Evolutionary conservation across 2,113 vertebrate species (phyloP).

Genomic region (Copsychus sechellarum): DNA sequence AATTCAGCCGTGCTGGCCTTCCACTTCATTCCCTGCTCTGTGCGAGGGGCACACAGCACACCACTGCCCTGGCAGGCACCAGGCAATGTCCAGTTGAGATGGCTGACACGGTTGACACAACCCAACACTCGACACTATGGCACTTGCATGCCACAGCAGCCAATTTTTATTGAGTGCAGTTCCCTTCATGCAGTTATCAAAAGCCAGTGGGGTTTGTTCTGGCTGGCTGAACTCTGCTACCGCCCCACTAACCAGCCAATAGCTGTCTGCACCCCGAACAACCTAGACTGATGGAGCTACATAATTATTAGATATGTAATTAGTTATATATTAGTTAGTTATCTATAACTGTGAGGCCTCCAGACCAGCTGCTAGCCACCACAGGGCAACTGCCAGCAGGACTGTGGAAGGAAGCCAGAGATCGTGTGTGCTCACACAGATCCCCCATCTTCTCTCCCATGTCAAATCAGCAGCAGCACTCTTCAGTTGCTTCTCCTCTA

Average conservation of each 20-base stretch:
- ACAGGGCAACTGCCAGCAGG: background rate
- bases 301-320: background rate
- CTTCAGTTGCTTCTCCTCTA: background rate
- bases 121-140: background rate
- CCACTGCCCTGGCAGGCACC: fast-evolving
- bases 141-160: no score
- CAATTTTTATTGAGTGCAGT: background rate
- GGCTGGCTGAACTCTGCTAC: background rate
- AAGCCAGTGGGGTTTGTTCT: background rate
- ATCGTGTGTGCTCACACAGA: fast-evolving
- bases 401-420: background rate
- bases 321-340: background rate
- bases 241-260: background rate
- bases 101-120: no score
- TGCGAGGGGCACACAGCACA: fast-evolving
- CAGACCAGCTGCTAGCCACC: background rate
- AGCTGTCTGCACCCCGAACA: no score
- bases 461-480: background rate
- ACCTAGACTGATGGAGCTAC: background rate
- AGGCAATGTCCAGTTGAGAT: no score
- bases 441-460: fast-evolving
- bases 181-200: background rate
- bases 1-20: fast-evolving
- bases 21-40: fast-evolving
- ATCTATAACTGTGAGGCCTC: background rate